Evolutionary conservation across 2,888 invertebrate genomes (phyloP).

Genomic region (Eubasilissa splendida): DNA sequence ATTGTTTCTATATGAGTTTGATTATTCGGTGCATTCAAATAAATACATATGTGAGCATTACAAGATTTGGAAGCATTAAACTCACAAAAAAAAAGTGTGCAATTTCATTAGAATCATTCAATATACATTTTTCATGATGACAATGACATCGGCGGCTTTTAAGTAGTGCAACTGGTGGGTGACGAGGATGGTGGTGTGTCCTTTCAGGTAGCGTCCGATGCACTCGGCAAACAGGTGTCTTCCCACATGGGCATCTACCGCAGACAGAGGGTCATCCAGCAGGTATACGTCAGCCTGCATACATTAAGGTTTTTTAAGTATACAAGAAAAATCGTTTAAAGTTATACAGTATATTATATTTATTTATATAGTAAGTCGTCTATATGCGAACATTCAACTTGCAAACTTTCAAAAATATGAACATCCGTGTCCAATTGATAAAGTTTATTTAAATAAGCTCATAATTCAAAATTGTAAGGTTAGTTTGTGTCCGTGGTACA

Average conservation of each 20-base stretch:
- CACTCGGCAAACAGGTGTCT: conserved; percentile 81
- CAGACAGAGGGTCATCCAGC: conserved; percentile 83
- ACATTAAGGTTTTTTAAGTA: neutral
- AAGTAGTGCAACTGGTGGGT: conserved; percentile 85
- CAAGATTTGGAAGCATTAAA: too few relatives aligned
- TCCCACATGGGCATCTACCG: conserved; percentile 82
- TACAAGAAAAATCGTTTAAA: neutral
- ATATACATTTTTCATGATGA: conserved; percentile 74
- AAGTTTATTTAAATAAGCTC: too few relatives aligned
- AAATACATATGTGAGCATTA: too few relatives aligned
- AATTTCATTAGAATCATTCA: too few relatives aligned
- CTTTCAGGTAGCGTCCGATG: conserved; percentile 69
- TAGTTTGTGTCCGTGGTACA: too few relatives aligned
- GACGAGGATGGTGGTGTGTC: conserved; percentile 79
- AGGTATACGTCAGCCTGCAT: conserved; percentile 79
- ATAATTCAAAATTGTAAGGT: too few relatives aligned
- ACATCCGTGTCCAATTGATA: too few relatives aligned
- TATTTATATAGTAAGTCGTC: neutral
- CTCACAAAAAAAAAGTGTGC: too few relatives aligned
- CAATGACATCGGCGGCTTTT: conserved; percentile 72
- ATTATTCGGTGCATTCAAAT: too few relatives aligned
- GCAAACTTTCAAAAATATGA: too few relatives aligned
- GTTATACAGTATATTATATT: neutral
- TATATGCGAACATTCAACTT: neutral
- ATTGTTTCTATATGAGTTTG: too few relatives aligned